Conservation (phyloP, 2,113 vertebrate genomes). For the Cyprinus carpio region DNA sequence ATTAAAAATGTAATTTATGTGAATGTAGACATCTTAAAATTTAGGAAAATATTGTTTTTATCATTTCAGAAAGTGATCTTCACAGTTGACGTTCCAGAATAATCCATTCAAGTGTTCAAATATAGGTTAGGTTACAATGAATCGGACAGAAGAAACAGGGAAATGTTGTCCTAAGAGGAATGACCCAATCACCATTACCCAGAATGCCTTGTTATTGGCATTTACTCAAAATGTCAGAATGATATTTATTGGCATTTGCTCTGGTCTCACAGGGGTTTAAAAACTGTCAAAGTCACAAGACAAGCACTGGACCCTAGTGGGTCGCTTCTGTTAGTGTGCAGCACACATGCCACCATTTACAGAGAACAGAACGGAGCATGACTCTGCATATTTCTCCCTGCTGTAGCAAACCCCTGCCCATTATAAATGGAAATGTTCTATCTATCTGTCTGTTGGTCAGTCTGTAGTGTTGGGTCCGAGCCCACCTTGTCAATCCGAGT, state of each 20-base stretch:
- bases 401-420: no score
- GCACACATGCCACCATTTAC: neutral
- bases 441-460: no score
- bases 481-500: no score
- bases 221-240: constrained; percentile 34
- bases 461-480: no score
- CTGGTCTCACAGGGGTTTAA: neutral
- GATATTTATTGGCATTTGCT: constrained; percentile 32
- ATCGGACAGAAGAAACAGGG: neutral
- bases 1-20: no score
- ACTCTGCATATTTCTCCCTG: neutral
- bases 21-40: no score
- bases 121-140: neutral
- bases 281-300: constrained; percentile 24
- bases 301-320: neutral
- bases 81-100: no score
- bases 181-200: neutral
- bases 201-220: constrained; percentile 25
- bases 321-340: neutral
- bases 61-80: no score
- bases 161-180: neutral
- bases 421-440: no score
- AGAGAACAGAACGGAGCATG: neutral
- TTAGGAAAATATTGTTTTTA: no score
- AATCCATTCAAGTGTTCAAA: neutral